A percentile compares a stretch with the other conserved stretches of the same genome.
Evolutionary conservation across 2,888 invertebrate species (phyloP).

Genomic region (Laothoe populi): DNA sequence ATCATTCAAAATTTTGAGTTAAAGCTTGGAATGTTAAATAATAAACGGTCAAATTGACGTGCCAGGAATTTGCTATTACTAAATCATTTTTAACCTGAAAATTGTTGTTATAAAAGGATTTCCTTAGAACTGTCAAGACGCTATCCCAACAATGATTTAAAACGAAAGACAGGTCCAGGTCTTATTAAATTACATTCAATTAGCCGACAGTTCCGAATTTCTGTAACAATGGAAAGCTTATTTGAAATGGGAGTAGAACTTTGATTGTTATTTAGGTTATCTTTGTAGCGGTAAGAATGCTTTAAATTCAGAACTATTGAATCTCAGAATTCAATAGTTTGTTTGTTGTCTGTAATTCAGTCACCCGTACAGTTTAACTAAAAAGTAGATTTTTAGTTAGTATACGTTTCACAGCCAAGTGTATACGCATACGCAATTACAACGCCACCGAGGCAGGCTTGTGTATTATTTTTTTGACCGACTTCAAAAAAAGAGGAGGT

Average conservation of each 20-base stretch:
- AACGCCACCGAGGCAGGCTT: too few species aligned
- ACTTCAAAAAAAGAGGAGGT: too few species aligned
- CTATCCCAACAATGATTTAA: background rate
- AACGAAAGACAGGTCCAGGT: background rate
- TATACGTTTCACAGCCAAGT: too few species aligned
- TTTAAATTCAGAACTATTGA: too few species aligned
- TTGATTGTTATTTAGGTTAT: constrained; percentile 31
- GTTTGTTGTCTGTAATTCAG: too few species aligned
- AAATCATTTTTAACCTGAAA: too few species aligned
- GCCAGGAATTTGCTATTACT: background rate
- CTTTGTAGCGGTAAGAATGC: constrained; percentile 23
- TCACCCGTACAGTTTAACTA: too few species aligned
- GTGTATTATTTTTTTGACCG: too few species aligned
- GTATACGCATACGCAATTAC: too few species aligned
- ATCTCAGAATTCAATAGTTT: too few species aligned
- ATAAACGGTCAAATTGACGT: too few species aligned
- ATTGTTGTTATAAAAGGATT: background rate
- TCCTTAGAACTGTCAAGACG: background rate
- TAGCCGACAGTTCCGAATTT: constrained; percentile 8
- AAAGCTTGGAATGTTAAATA: background rate
- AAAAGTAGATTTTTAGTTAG: too few species aligned
- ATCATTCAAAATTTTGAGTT: background rate
- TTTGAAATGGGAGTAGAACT: constrained; percentile 20
- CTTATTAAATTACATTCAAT: constrained; percentile 1
- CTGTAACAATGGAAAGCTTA: constrained; percentile 2